Evolutionary conservation across 2,797 vertebrate genomes (phyloP).

Genomic region (Babyrousa celebensis): DNA sequence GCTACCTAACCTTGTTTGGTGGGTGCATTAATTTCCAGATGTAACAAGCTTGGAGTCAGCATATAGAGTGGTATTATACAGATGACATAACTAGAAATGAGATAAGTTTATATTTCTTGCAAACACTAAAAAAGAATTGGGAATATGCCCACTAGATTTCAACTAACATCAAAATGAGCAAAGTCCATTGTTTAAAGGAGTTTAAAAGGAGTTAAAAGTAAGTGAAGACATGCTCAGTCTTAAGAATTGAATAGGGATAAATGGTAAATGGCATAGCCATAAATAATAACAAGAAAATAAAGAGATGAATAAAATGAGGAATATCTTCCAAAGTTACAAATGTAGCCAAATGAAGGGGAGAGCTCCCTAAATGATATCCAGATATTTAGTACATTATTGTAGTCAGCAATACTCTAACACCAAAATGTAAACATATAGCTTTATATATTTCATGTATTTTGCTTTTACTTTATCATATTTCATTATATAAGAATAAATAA

Average conservation of each 20-base stretch:
- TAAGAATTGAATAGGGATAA: conserved; percentile 35
- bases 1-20: background rate
- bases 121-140: conserved; percentile 39
- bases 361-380: background rate
- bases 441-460: background rate
- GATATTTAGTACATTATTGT: background rate
- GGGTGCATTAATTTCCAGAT: background rate
- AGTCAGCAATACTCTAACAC: background rate
- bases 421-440: background rate
- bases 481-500: conserved; percentile 16
- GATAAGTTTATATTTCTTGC: background rate
- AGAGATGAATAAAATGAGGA: background rate
- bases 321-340: background rate
- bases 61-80: background rate
- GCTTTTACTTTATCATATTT: background rate
- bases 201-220: background rate
- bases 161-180: conserved; percentile 11
- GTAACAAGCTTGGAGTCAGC: background rate
- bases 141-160: background rate
- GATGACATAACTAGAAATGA: background rate
- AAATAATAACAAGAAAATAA: background rate
- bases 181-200: background rate
- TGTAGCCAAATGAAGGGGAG: background rate
- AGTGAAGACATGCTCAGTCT: background rate
- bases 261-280: background rate